Evolutionary conservation across 2,797 vertebrate species (phyloP).

Genomic region (Crypturellus tataupa): DNA sequence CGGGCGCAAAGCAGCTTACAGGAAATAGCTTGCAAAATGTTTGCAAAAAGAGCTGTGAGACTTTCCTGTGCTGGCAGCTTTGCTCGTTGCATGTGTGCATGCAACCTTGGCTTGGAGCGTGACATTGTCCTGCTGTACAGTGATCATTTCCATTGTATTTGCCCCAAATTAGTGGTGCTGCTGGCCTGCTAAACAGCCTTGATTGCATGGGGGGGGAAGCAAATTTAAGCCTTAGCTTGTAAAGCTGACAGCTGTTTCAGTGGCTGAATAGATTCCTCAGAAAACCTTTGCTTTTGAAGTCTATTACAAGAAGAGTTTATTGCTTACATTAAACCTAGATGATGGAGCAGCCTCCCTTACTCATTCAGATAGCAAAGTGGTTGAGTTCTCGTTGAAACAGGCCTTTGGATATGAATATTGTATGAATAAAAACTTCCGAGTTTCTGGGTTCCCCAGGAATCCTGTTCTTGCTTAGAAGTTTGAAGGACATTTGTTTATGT

Average conservation of each 20-base stretch:
- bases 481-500: not conserved
- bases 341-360: fast-evolving
- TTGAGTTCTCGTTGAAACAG: not conserved
- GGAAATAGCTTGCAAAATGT: not conserved
- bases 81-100: not conserved
- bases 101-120: not conserved
- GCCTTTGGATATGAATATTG: not conserved
- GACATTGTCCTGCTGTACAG: not conserved
- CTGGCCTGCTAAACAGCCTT: not conserved
- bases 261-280: not conserved
- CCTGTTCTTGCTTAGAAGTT: not conserved
- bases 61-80: not conserved
- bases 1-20: not conserved
- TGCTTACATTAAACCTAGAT: not conserved
- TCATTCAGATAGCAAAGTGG: not conserved
- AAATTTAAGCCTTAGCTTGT: not conserved
- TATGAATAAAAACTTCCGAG: not conserved
- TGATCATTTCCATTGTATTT: not conserved
- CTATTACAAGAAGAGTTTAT: not conserved
- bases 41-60: not conserved
- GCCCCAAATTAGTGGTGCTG: not conserved
- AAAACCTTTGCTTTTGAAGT: not conserved
- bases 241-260: not conserved
- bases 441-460: not conserved
- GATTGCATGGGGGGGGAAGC: not conserved